These are phyloP conservation scores for Hydrolagus colliei DNA, from an alignment of 2,797 vertebrate genomes.

Conservation along the genomic window DNA sequence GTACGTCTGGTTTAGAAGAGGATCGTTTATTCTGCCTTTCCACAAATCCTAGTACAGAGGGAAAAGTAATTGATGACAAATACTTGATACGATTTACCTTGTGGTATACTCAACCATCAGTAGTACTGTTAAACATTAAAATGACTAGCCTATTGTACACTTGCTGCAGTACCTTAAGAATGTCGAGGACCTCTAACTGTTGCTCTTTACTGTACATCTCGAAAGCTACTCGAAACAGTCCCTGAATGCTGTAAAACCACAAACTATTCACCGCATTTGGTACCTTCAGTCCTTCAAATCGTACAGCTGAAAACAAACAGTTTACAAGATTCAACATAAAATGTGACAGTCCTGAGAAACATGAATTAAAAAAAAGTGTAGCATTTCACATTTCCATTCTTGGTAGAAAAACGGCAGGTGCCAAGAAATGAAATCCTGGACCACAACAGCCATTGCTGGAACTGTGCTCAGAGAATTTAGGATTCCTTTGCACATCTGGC, in stretches of 20 bases:
- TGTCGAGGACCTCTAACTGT: slow-evolving; percentile 64
- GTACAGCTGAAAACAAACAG: slow-evolving; percentile 49
- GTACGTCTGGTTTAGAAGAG: slow-evolving; percentile 54
- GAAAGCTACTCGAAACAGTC: slow-evolving; percentile 69
- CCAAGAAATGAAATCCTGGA: neutral
- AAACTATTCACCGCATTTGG: slow-evolving; percentile 56
- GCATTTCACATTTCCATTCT: slow-evolving; percentile 23
- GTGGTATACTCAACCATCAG: neutral
- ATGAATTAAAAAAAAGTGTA: neutral
- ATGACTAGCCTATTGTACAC: neutral
- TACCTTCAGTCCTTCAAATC: slow-evolving; percentile 62
- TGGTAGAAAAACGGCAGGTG: neutral
- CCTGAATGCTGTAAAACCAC: slow-evolving; percentile 74
- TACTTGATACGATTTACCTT: neutral
- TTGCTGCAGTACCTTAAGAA: slow-evolving; percentile 58
- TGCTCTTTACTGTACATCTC: slow-evolving; percentile 64
- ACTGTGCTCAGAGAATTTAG: too few relatives aligned
- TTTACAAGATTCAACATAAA: neutral
- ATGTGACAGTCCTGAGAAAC: neutral
- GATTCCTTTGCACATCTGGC: too few relatives aligned
- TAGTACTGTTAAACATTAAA: neutral
- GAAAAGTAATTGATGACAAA: slow-evolving; percentile 7
- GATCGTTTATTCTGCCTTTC: slow-evolving; percentile 62
- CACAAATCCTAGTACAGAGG: slow-evolving; percentile 55
- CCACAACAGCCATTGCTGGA: too few relatives aligned